These are phyloP conservation scores for Drosophila mayri DNA, from an alignment of 1,140 invertebrate genomes.

Conservation along the genomic window DNA sequence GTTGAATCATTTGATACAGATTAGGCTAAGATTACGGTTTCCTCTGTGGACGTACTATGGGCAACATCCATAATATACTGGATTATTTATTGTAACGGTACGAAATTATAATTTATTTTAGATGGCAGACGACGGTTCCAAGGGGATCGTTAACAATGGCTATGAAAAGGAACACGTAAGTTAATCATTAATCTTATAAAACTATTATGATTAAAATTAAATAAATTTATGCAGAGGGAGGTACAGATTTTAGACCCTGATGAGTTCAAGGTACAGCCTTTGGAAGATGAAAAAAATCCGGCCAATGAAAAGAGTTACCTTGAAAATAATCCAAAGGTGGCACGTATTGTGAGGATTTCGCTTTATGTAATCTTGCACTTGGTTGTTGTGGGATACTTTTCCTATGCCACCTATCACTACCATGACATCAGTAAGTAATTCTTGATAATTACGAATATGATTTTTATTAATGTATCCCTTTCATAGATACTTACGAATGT, in stretches of 20 bases:
- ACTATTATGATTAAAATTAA: neutral
- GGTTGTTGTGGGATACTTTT: constrained; percentile 64
- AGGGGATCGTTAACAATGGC: constrained; percentile 49
- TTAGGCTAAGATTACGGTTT: constrained; percentile 12
- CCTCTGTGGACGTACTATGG: neutral
- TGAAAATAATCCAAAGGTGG: constrained; percentile 21
- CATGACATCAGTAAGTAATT: constrained; percentile 59
- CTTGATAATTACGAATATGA: no score
- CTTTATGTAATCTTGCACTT: constrained; percentile 48
- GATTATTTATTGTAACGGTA: neutral
- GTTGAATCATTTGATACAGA: constrained; percentile 16
- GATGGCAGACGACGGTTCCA: constrained; percentile 52
- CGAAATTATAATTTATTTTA: constrained; percentile 11
- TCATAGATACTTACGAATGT: constrained; percentile 52
- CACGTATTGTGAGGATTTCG: constrained; percentile 32
- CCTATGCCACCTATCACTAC: constrained; percentile 78
- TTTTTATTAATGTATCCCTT: neutral
- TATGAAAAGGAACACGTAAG: constrained; percentile 69
- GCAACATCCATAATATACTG: neutral
- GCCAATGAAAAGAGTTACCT: constrained; percentile 3
- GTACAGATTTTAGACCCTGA: constrained; percentile 2
- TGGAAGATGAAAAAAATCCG: neutral
- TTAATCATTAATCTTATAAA: neutral
- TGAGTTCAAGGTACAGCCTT: constrained; percentile 12
- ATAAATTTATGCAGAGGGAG: constrained; percentile 13